Conservation (phyloP, 2,797 vertebrate species). For the Varecia variegata region DNA sequence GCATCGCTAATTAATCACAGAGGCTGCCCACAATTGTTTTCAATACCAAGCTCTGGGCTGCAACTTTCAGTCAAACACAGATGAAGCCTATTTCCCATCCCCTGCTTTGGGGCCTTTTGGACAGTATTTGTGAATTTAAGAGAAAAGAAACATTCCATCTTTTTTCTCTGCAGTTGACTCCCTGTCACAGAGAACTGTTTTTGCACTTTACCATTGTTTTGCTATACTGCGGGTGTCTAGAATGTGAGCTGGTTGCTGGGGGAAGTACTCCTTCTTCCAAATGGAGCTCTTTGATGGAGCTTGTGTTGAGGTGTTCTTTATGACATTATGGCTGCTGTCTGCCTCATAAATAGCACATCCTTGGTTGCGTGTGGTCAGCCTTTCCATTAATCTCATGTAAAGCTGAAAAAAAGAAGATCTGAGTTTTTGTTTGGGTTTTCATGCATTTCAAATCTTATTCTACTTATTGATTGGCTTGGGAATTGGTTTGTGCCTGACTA, state of each 20-base stretch:
- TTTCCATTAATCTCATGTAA: background rate
- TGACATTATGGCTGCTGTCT: background rate
- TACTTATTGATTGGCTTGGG: background rate
- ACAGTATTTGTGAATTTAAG: background rate
- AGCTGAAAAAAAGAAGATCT: background rate
- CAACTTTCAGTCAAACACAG: background rate
- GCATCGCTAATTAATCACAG: background rate
- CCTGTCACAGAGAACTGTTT: background rate
- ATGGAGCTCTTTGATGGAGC: background rate
- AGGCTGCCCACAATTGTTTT: background rate
- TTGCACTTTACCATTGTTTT: background rate
- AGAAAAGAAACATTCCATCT: background rate
- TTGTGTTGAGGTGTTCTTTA: background rate
- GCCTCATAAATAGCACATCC: background rate
- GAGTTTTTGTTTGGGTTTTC: conserved; percentile 3
- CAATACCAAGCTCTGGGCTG: background rate
- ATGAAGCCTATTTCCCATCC: background rate
- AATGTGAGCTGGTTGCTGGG: background rate
- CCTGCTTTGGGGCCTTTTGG: background rate
- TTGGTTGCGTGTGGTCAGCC: background rate
- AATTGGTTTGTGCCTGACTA: conserved; percentile 1
- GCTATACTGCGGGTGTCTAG: background rate
- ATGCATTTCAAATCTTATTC: conserved; percentile 6
- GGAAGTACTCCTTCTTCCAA: background rate
- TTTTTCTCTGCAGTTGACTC: background rate